Evolutionary conservation across 2,888 invertebrate genomes (phyloP).

Genomic region (Clepsis dumicolana): DNA sequence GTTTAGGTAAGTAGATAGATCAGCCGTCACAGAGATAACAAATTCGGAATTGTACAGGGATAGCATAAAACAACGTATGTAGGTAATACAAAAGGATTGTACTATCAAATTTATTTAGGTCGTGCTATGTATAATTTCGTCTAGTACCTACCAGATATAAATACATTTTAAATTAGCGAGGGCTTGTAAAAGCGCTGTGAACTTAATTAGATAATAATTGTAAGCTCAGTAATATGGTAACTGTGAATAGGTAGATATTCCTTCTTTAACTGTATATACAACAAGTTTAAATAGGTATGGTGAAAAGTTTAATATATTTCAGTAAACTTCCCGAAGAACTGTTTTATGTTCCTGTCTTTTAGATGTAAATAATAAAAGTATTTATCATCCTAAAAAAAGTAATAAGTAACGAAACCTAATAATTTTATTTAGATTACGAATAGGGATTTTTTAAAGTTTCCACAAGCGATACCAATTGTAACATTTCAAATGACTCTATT

Average conservation of each 20-base stretch:
- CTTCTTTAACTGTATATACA: conserved; percentile 78
- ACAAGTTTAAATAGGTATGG: conserved; percentile 69
- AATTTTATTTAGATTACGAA: conserved; percentile 55
- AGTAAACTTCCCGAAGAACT: conserved; percentile 79
- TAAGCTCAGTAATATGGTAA: conserved; percentile 76
- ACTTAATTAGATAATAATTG: conserved; percentile 59
- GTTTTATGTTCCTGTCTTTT: conserved; percentile 84
- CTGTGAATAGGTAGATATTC: conserved; percentile 76
- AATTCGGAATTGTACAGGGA: conserved; percentile 86
- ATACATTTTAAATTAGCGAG: conserved; percentile 54
- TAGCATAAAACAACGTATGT: conserved; percentile 65
- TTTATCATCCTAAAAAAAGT: conserved; percentile 65
- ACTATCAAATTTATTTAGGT: conserved; percentile 60
- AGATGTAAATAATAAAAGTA: conserved; percentile 81
- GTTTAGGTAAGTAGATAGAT: conserved; percentile 49
- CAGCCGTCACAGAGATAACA: conserved; percentile 65
- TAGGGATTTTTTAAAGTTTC: conserved; percentile 65
- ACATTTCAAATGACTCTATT: conserved; percentile 71
- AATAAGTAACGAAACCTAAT: conserved; percentile 52
- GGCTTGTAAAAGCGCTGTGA: conserved; percentile 78
- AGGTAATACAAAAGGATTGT: conserved; percentile 59
- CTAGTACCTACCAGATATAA: conserved; percentile 57
- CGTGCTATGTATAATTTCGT: conserved; percentile 54
- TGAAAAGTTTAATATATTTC: conserved; percentile 83
- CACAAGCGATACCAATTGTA: conserved; percentile 72